These are phyloP conservation scores for Cottus gobio DNA, from an alignment of 2,113 vertebrate species.

Conservation along the genomic window DNA sequence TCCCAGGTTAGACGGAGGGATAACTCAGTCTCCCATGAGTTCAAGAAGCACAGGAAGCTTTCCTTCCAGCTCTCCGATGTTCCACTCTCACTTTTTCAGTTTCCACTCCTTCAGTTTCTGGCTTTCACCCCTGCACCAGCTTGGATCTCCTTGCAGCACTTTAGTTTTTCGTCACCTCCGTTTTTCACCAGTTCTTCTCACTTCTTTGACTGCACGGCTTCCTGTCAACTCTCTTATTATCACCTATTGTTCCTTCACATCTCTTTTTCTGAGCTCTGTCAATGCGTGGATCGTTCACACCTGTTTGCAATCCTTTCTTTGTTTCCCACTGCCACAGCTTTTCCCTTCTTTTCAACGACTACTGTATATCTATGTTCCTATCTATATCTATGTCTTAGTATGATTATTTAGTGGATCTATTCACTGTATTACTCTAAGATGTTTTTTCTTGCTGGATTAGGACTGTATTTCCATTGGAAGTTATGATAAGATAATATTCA, in stretches of 20 bases:
- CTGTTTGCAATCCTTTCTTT: constrained; percentile 17
- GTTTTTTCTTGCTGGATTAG: neutral
- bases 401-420: neutral
- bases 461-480: neutral
- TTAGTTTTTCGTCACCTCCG: constrained; percentile 22
- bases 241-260: constrained; percentile 37
- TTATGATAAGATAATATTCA: neutral
- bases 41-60: constrained; percentile 22
- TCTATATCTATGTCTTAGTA: too few species aligned
- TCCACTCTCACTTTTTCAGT: neutral
- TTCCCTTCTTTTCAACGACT: neutral
- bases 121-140: constrained; percentile 27
- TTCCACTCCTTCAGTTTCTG: constrained; percentile 41
- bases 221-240: constrained; percentile 27
- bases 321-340: neutral
- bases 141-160: constrained; percentile 37
- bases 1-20: constrained; percentile 65
- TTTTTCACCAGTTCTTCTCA: constrained; percentile 37
- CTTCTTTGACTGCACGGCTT: constrained; percentile 32
- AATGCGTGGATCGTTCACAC: neutral
- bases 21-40: constrained; percentile 20
- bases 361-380: neutral
- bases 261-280: constrained; percentile 25
- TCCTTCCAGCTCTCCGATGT: constrained; percentile 4
- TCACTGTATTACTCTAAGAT: neutral